Evolutionary conservation across 2,888 invertebrate genomes (phyloP).

Genomic region (Cosmia pyralina): DNA sequence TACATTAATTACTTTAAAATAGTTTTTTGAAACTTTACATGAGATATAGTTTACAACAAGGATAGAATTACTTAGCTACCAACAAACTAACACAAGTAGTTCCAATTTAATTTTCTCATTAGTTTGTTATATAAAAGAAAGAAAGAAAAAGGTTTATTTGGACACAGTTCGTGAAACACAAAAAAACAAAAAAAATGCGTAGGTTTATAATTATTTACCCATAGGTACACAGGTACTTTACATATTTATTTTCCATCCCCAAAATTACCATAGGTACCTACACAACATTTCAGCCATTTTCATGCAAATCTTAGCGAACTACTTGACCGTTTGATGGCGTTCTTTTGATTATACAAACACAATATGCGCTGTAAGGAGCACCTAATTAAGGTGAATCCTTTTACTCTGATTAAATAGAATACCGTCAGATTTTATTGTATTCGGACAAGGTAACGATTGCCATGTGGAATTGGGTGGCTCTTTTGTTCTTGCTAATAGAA

Average conservation of each 20-base stretch:
- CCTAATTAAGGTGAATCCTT: conserved; percentile 60
- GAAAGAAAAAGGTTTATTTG: too few relatives aligned
- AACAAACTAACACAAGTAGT: not conserved
- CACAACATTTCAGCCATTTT: conserved; percentile 30
- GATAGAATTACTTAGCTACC: not conserved
- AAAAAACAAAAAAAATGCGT: too few relatives aligned
- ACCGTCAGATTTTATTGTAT: conserved; percentile 60
- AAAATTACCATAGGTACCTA: conserved; percentile 50
- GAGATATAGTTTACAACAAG: not conserved
- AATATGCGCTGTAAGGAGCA: conserved; percentile 31
- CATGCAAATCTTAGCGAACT: conserved; percentile 46
- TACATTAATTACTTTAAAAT: too few relatives aligned
- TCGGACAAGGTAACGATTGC: conserved; percentile 38
- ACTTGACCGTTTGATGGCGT: conserved; percentile 39
- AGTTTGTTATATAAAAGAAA: too few relatives aligned
- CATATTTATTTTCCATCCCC: conserved; percentile 3
- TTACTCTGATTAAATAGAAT: conserved; percentile 65
- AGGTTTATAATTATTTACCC: too few relatives aligned
- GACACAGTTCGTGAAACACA: too few relatives aligned
- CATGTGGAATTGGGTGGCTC: conserved; percentile 11
- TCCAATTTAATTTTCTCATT: not conserved
- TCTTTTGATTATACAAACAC: conserved; percentile 45
- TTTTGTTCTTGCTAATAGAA: conserved; percentile 29
- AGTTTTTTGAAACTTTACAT: not conserved
- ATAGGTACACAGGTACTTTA: not conserved